These are phyloP conservation scores for Poeciliopsis gracilis DNA, from an alignment of 2,797 vertebrate species.

Conservation along the genomic window DNA sequence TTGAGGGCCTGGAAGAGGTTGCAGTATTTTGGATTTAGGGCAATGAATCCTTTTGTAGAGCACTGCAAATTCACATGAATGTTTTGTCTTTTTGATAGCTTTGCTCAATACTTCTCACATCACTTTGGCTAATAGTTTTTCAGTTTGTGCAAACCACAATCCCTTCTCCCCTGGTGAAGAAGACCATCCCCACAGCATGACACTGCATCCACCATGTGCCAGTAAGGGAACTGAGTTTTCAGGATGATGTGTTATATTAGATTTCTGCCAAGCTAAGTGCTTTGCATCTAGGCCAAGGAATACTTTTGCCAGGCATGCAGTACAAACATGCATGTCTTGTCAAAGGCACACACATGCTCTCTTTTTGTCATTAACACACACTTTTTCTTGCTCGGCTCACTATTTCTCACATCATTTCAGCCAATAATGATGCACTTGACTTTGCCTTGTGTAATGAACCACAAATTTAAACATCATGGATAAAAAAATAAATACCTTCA, in stretches of 20 bases:
- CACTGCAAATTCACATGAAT: neutral
- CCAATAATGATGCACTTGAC: conserved; percentile 7
- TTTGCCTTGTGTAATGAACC: conserved; percentile 18
- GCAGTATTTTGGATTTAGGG: neutral
- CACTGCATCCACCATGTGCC: neutral
- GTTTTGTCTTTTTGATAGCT: neutral
- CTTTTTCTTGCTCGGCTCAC: conserved; percentile 26
- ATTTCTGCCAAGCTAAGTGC: neutral
- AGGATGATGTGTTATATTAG: neutral
- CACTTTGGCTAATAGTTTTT: neutral
- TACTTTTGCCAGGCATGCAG: neutral
- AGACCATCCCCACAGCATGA: neutral
- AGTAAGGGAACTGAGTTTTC: neutral
- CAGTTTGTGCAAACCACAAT: neutral
- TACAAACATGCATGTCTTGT: neutral
- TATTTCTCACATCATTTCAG: conserved; percentile 24
- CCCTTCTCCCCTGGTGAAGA: neutral
- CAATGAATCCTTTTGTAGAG: neutral
- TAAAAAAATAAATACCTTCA: conserved; percentile 38
- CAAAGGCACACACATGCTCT: conserved; percentile 1
- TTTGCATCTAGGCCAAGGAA: neutral
- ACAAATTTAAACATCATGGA: conserved; percentile 32
- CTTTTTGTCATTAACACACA: conserved; percentile 20
- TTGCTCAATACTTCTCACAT: neutral
- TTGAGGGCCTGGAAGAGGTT: neutral